A percentile compares a stretch with the other conserved stretches of the same genome.
Evolutionary conservation across 2,113 vertebrate genomes (phyloP).

Genomic region (Peromyscus maniculatus): DNA sequence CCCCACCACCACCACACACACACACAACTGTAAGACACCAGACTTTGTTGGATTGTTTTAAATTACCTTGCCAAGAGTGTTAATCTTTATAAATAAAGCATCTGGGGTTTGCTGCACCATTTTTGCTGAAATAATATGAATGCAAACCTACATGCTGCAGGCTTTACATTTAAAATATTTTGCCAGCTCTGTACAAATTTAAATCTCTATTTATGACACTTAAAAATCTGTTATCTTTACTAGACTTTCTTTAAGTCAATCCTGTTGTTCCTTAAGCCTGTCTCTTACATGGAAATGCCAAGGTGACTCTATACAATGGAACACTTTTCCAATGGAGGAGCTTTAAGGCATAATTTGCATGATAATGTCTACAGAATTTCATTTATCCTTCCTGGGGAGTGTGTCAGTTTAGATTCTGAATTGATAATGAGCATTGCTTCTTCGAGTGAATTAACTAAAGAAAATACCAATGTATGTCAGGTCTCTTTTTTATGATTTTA

Average conservation of each 20-base stretch:
- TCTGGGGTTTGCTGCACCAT: background rate
- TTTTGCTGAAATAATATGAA: background rate
- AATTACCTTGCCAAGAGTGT: background rate
- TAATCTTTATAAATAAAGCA: background rate
- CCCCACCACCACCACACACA: no score
- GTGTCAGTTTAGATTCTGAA: conserved; percentile 67
- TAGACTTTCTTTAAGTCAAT: conserved; percentile 49
- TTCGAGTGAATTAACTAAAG: conserved; percentile 69
- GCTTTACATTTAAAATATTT: conserved; percentile 48
- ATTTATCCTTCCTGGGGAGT: conserved; percentile 71
- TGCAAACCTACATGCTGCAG: background rate
- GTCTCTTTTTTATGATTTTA: conserved; percentile 28
- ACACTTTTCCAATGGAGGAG: conserved; percentile 39
- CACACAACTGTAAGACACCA: background rate
- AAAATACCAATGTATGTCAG: conserved; percentile 68
- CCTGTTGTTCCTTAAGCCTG: conserved; percentile 44
- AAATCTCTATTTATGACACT: conserved; percentile 13
- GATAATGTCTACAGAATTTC: conserved; percentile 71
- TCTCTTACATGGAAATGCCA: conserved; percentile 47
- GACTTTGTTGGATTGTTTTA: background rate
- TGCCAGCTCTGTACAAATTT: conserved; percentile 48
- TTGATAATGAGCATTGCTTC: conserved; percentile 73
- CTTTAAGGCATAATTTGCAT: conserved; percentile 73
- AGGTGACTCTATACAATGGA: conserved; percentile 47
- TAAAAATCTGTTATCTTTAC: conserved; percentile 33